Conservation (phyloP, 2,888 invertebrate species). For the Caenorhabditis sulstoni region DNA sequence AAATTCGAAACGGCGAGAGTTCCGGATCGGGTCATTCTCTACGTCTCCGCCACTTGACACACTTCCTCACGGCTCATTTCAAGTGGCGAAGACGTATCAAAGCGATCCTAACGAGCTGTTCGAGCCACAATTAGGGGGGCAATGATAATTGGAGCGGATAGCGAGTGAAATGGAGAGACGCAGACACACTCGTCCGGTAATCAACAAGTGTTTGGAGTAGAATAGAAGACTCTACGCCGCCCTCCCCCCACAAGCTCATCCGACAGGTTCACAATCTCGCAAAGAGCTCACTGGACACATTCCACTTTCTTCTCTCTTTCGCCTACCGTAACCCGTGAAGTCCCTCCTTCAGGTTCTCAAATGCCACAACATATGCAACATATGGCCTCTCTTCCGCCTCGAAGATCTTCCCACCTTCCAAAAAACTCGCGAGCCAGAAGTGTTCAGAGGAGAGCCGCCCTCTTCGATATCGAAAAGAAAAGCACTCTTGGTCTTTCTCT, state of each 20-base stretch:
- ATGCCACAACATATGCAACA: constrained; percentile 60
- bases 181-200: constrained; percentile 47
- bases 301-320: constrained; percentile 1
- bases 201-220: constrained; percentile 56
- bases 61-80: constrained; percentile 31
- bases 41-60: constrained; percentile 41
- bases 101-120: constrained; percentile 56
- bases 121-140: constrained; percentile 38
- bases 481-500: constrained; percentile 41
- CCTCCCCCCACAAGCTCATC: not conserved
- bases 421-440: constrained; percentile 31
- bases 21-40: constrained; percentile 23
- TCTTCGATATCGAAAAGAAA: constrained; percentile 33
- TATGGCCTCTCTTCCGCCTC: constrained; percentile 32
- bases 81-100: constrained; percentile 49
- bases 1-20: constrained; percentile 7
- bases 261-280: constrained; percentile 30
- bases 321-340: constrained; percentile 16
- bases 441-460: no score
- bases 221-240: constrained; percentile 14
- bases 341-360: constrained; percentile 10
- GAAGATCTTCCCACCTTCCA: constrained; percentile 56
- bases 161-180: constrained; percentile 11
- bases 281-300: not conserved
- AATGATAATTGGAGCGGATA: constrained; percentile 40